Percentiles rank a stretch among this genome's conserved stretches.
phyloP scores from a whole-genome alignment of 2,113 vertebrate species.

The Prinia subflava region DNA sequence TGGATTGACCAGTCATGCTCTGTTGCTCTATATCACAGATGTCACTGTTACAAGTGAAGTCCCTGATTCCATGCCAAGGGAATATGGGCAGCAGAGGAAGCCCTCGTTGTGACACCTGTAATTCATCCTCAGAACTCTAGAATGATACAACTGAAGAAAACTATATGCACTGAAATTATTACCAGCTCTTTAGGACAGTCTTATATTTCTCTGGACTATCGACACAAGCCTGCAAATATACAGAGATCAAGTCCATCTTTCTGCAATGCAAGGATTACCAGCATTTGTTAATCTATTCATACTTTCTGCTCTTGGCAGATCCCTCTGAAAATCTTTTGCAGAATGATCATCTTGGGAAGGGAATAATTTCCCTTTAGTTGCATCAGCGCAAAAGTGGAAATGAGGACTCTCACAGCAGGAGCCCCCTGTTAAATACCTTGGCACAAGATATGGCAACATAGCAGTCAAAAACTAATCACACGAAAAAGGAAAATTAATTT shows the following conservation, averaged over 20 bases:
- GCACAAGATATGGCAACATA: neutral
- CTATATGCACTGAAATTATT: neutral
- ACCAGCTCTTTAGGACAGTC: neutral
- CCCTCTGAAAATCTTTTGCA: neutral
- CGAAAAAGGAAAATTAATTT: slow-evolving; percentile 56
- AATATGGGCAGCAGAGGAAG: neutral
- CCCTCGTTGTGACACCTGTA: neutral
- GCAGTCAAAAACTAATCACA: slow-evolving; percentile 58
- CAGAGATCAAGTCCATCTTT: neutral
- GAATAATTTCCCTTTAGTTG: neutral
- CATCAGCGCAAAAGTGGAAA: neutral
- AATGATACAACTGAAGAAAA: neutral
- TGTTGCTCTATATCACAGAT: neutral
- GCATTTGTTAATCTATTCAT: neutral
- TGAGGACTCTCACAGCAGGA: neutral
- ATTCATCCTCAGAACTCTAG: neutral
- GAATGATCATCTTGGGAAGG: neutral
- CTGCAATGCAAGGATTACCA: neutral
- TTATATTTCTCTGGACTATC: neutral
- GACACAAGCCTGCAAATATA: neutral
- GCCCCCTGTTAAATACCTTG: neutral
- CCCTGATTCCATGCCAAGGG: neutral
- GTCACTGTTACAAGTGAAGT: neutral
- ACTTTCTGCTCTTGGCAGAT: neutral
- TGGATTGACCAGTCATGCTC: neutral